Conservation (phyloP, 2,888 invertebrate species). For the Escarpia spicata region DNA sequence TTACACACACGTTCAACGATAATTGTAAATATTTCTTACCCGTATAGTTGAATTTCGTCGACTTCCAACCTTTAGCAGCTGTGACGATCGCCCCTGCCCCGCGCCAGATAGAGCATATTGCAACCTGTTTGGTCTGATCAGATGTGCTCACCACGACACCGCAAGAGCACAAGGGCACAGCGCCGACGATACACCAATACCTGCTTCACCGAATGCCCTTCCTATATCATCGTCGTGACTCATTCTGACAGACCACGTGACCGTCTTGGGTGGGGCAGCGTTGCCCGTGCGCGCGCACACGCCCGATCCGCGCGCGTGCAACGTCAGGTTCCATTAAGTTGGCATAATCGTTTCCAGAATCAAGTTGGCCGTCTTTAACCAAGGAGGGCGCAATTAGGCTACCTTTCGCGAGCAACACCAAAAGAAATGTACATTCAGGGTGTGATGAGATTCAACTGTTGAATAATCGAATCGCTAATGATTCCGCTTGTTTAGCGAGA, state of each 20-base stretch:
- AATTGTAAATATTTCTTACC: not conserved
- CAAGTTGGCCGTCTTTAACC: not conserved
- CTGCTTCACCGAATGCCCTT: not conserved
- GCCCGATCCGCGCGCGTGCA: not conserved
- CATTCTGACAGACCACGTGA: not conserved
- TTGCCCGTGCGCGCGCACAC: slow-evolving; percentile 12
- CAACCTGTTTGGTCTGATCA: not conserved
- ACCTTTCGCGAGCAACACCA: not conserved
- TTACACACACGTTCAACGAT: not conserved
- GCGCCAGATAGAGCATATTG: not conserved
- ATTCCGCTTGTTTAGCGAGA: not conserved
- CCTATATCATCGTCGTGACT: slow-evolving; percentile 7
- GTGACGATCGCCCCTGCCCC: not conserved
- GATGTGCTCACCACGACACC: not conserved
- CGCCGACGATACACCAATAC: not conserved
- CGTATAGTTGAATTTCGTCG: not conserved
- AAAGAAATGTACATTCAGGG: not conserved
- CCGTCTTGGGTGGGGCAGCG: slow-evolving; percentile 9
- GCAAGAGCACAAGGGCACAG: not conserved
- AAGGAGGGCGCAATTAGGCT: not conserved
- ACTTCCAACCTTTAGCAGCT: not conserved
- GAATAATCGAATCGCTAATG: not conserved
- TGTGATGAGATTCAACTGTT: not conserved
- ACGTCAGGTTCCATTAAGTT: not conserved
- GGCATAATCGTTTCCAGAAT: not conserved